Conservation (phyloP, 2,113 vertebrate species). For the Morone saxatilis region DNA sequence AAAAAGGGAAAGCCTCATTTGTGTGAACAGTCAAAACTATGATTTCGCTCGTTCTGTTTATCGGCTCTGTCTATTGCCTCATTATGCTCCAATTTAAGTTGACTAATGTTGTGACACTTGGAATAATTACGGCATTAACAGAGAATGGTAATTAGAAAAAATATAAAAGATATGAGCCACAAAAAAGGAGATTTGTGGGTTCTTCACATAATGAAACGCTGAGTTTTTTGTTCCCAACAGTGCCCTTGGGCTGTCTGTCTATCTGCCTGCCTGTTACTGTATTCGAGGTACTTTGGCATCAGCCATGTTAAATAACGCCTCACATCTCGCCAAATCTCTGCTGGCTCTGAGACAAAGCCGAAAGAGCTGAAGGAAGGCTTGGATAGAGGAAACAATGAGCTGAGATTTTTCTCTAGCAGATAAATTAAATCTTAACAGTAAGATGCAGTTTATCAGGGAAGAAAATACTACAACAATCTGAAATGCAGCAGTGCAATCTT, state of each 20-base stretch:
- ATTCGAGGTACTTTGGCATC: constrained; percentile 70
- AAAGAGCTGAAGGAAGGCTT: constrained; percentile 33
- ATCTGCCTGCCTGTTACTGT: constrained; percentile 69
- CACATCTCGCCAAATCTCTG: constrained; percentile 62
- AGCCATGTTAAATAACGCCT: constrained; percentile 72
- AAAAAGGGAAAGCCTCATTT: constrained; percentile 63
- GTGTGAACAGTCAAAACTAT: constrained; percentile 67
- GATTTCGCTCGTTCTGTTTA: constrained; percentile 37
- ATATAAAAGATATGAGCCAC: constrained; percentile 63
- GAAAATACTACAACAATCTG: not conserved
- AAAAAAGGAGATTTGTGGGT: constrained; percentile 55
- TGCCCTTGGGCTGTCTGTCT: constrained; percentile 71
- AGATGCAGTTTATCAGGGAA: not conserved
- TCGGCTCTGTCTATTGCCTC: constrained; percentile 51
- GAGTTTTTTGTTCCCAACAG: constrained; percentile 50
- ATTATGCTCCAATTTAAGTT: constrained; percentile 64
- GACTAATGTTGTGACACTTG: constrained; percentile 75
- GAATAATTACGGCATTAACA: constrained; percentile 73
- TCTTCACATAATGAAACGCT: constrained; percentile 60
- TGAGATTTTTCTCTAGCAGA: constrained; percentile 29
- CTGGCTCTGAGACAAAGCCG: constrained; percentile 70
- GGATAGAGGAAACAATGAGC: constrained; percentile 47
- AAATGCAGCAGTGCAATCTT: not conserved
- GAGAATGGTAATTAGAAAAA: constrained; percentile 74
- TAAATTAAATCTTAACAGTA: constrained; percentile 11